Evolutionary conservation across 2,888 invertebrate genomes (phyloP), one percentile per base, ranked within the genome.

Genomic region (Ceratothoa steindachneri): DNA sequence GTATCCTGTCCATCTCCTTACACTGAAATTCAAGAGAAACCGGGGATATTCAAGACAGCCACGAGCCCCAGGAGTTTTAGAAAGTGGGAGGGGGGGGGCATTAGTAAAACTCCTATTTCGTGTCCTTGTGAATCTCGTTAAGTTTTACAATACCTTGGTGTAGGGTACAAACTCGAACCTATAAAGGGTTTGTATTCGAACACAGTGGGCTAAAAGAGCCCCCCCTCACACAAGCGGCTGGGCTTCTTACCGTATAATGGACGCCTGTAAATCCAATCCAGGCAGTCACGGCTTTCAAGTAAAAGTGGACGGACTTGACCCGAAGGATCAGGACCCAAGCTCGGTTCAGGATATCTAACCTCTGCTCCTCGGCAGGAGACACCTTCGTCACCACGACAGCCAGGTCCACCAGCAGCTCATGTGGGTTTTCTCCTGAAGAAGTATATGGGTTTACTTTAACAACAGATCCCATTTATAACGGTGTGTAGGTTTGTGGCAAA

Each of bases 181-280:
- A n/a, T n/a, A n/a, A n/a, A n/a, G n/a, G n/a, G n/a, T n/a, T n/a
- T n/a, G n/a, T n/a, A n/a, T n/a, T n/a, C n/a, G n/a, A n/a, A n/a
- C n/a, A n/a, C n/a, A n/a, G n/a, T n/a, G n/a, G n/a, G n/a, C n/a
- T n/a, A n/a, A n/a, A n/a, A n/a, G n/a, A n/a, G n/a, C n/a, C n/a
- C n/a, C n/a, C n/a, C n/a, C n/a, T n/a, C n/a, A n/a, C n/a, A n/a
- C n/a, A n/a, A n/a, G n/a, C n/a, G n/a, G n/a, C n/a, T n/a, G n/a
- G 41, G 15, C 15, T 41, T 15, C 41, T 75, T 29, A 78, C 78
- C 2, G 75, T 69, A 51, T 71, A 78, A 29, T 78, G 69, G 12
- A 51, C 69, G 9, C 73, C 74, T 41, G 78, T 75, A 30, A 72
- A 78, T 30, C 71, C 69, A n/a, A 78, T 73, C 78, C 78, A 78